A percentile compares a stretch with the other conserved stretches of the same genome.
phyloP scores from a whole-genome alignment of 92 coral and sea anemone species.

The Paragorgia papillata region DNA sequence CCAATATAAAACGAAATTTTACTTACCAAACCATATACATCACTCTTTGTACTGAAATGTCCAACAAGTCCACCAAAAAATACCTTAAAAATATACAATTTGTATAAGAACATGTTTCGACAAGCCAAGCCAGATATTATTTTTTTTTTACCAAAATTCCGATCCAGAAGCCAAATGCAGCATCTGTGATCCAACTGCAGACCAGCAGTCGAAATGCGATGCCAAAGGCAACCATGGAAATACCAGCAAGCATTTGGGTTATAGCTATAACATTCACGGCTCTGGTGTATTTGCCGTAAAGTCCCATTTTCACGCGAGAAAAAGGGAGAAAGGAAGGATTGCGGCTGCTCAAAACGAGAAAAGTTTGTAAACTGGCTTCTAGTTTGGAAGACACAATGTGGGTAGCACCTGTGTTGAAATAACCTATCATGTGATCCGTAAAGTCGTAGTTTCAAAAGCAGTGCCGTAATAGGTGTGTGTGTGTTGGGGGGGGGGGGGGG shows the following conservation, averaged over 20 bases:
- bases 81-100: neutral
- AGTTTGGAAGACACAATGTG: no score
- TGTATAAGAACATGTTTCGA: neutral
- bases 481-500: no score
- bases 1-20: neutral
- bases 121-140: neutral
- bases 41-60: conserved; percentile 12
- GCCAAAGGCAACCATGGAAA: conserved; percentile 1
- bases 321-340: neutral
- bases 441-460: no score
- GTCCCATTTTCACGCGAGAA: conserved; percentile 13
- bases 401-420: no score
- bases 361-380: neutral
- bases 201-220: conserved; percentile 20
- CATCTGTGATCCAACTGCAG: conserved; percentile 30
- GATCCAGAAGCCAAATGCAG: conserved; percentile 30
- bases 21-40: conserved; percentile 11
- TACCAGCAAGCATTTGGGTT: conserved; percentile 1
- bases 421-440: no score
- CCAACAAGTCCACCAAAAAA: conserved; percentile 18
- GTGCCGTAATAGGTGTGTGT: no score
- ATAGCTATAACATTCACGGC: neutral
- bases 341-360: neutral
- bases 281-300: conserved; percentile 23
- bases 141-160: conserved; percentile 26